Conservation (phyloP, 2,797 vertebrate species). For the Diceros bicornis region DNA sequence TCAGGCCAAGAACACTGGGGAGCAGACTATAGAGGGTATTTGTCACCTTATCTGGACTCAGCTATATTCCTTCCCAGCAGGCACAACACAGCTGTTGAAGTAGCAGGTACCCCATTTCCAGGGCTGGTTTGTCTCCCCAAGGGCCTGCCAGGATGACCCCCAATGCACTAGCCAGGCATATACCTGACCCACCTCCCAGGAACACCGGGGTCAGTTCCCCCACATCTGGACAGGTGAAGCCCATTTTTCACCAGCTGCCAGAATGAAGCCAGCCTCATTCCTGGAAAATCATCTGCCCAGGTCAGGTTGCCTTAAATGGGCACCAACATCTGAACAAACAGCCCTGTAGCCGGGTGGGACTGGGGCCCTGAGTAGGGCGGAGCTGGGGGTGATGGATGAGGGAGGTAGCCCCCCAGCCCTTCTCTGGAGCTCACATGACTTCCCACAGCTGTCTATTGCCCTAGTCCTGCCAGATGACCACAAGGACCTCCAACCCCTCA, state of each 20-base stretch:
- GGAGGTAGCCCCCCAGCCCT: neutral
- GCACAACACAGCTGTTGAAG: neutral
- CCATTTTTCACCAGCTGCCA: conserved; percentile 46
- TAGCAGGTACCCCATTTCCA: neutral
- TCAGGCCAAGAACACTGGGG: neutral
- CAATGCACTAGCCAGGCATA: neutral
- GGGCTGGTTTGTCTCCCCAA: neutral
- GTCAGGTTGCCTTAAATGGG: conserved; percentile 68
- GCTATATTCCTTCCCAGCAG: neutral
- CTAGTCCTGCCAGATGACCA: neutral
- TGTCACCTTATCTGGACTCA: neutral
- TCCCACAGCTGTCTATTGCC: neutral
- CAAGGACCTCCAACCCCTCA: neutral
- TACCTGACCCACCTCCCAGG: neutral
- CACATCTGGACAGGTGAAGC: conserved; percentile 62
- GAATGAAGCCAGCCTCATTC: conserved; percentile 35
- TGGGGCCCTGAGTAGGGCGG: neutral
- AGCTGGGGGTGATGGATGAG: neutral
- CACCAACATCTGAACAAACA: conserved; percentile 68
- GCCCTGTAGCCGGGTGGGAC: neutral
- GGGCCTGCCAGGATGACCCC: neutral
- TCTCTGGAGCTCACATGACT: neutral
- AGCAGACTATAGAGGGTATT: neutral
- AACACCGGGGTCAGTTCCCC: neutral
- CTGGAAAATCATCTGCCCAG: neutral